A percentile compares a stretch with the other conserved stretches of the same genome.
These are phyloP conservation scores for Athetis lepigone DNA, from an alignment of 2,888 invertebrate species.

Conservation along the genomic window DNA sequence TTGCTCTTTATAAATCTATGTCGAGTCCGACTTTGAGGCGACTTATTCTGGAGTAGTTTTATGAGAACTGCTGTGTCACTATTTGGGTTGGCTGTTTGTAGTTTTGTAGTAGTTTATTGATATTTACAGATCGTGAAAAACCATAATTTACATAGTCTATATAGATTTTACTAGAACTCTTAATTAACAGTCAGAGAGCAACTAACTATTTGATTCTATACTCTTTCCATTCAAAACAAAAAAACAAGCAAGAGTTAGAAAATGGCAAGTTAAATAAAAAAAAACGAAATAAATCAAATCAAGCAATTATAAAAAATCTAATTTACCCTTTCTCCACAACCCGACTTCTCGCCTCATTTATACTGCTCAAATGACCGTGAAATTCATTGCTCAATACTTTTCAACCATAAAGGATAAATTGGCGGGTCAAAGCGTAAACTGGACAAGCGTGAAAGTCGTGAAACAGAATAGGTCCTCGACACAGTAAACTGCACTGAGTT, in stretches of 20 bases:
- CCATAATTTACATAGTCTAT: not conserved
- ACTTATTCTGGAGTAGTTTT: constrained; percentile 42
- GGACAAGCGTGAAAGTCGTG: constrained; percentile 52
- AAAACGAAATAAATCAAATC: constrained; percentile 36
- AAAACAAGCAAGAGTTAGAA: too few relatives aligned
- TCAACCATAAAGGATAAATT: constrained; percentile 67
- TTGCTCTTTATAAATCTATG: constrained; percentile 58
- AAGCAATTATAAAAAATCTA: constrained; percentile 48
- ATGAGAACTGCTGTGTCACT: not conserved
- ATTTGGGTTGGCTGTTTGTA: not conserved
- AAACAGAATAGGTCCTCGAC: constrained; percentile 45
- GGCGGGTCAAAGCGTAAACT: constrained; percentile 47
- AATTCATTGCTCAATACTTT: constrained; percentile 66
- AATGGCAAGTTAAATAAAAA: too few relatives aligned
- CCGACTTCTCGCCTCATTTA: constrained; percentile 63
- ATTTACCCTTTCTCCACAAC: constrained; percentile 44
- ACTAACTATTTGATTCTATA: not conserved
- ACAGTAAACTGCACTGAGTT: constrained; percentile 60
- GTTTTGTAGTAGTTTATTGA: not conserved
- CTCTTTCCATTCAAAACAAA: not conserved
- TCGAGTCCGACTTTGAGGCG: constrained; percentile 25
- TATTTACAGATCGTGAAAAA: not conserved
- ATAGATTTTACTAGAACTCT: not conserved
- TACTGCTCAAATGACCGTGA: constrained; percentile 66
- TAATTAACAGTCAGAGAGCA: not conserved